Evolutionary conservation across 2,797 vertebrate genomes (phyloP).

Genomic region (Coilia nasus): DNA sequence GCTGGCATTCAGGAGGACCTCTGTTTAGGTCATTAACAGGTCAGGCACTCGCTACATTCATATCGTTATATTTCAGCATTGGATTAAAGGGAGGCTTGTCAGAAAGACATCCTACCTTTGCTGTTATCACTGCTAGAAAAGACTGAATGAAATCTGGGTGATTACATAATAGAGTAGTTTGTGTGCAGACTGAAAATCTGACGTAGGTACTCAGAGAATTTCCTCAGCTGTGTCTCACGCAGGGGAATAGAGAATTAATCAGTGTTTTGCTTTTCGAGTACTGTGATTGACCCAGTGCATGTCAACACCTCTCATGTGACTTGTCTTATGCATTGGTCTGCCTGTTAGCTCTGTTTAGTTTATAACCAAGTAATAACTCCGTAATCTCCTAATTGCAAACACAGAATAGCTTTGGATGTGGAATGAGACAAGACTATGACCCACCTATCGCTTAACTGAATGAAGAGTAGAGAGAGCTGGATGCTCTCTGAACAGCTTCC

Average conservation of each 20-base stretch:
- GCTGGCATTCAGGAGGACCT: constrained; percentile 9
- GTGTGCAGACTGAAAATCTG: constrained; percentile 3
- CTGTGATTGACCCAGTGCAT: neutral
- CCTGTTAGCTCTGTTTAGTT: neutral
- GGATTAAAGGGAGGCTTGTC: neutral
- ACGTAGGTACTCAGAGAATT: neutral
- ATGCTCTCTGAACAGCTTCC: neutral
- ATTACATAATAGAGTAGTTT: neutral
- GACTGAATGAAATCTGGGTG: neutral
- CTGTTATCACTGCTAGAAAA: neutral
- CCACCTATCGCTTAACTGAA: neutral
- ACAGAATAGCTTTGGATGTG: neutral
- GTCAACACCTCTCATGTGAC: neutral
- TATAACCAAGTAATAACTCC: neutral
- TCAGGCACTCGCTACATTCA: neutral
- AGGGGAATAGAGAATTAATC: neutral
- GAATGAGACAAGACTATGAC: neutral
- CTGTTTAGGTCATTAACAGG: constrained; percentile 31
- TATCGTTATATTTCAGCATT: neutral
- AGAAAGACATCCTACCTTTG: neutral
- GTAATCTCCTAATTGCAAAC: neutral
- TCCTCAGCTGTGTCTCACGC: neutral
- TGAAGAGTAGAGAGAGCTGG: neutral
- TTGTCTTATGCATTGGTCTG: neutral
- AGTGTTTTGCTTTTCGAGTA: neutral